Base-by-base conservation (phyloP, 2,888 invertebrate species). In the Rhingia campestris region DNA sequence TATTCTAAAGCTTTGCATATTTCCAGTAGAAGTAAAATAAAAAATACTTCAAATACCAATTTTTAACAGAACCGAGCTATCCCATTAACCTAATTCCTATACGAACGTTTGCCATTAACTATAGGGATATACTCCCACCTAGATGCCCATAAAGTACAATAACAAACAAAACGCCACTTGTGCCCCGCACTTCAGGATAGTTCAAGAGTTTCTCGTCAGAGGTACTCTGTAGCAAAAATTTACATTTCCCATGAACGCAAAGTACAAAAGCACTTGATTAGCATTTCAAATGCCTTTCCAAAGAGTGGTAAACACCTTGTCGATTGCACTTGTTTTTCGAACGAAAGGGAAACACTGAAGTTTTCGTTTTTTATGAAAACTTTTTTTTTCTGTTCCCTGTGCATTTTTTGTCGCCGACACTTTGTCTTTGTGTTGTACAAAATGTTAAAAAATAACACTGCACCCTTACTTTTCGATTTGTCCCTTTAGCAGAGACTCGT, bases 201-300 rank as follows among this genome's bases (percentile, higher is more conserved):
- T 79, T 84, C 64, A 84, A 84, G 79, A 66, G 80, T 37, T 59
- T 56, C 69, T 74, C 59, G 49, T 53, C 66, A 54, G 79, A 66
- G 79, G 69, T 79, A 54, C 41, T 82, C 14, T 77, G 58, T 47
- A 63, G 12, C 63, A 51, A 58, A 73, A 77, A 80, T 77, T 77
- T 82, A 63, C 79, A 74, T 84, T 80, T 79, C 54, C 39, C 75
- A 79, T 80, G 74, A 67, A 80, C 70, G 73, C 70, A 69, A 84
- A 80, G 59, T 80, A 74, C 79, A 84, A 74, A 74, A 64, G 58
- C 80, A 79, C 84, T 84, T 84, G 84, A 84, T 84, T 84, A 80
- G 84, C 80, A 84, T 84, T 84, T 79, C 79, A 84, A 84, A 84
- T 84, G 70, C 66, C 70, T 53, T 53, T 66, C 75, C 74, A 80